Evolutionary conservation across 2,797 vertebrate genomes (phyloP), one percentile per base, ranked within the genome.

Genomic region (Bradypodion pumilum): DNA sequence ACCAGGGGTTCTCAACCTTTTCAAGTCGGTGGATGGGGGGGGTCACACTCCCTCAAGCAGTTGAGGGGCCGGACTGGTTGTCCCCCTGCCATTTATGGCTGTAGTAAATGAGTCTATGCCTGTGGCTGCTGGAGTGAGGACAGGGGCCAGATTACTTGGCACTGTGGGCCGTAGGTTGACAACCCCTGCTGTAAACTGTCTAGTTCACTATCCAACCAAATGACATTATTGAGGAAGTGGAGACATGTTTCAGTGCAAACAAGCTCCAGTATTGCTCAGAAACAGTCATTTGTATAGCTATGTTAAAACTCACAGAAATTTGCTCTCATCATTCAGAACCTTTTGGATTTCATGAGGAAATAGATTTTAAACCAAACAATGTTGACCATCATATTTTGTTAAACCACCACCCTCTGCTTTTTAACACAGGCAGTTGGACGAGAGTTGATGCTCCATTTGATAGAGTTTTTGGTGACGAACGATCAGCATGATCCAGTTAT

Each of bases 391-490:
- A 37, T 42, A 42, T 8, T 83, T 32, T 85, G 44, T 44, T 74
- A 66, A 74, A 72, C 66, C 59, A 84, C 52, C n/a, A 85, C 46
- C 32, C n/a, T 86, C 0, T 9, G 10, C 0, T 88, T 91, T 60
- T 88, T 87, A 68, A 66, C 86, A 29, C 87, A 99, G 98, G 96
- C 96, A 46, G 96, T 99, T 1, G 97, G 98, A 1, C 95, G 98
- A n/a, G 98, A 97, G 85, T 66, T 99, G 62, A 88, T 99, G 83
- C 97, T 99, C 1, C 97, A 98, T 83, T 90, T 99, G 63, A 97
- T 99, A 5, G 95, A 98, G 1, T 93, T 97, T 85, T 95, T 99
- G 77, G 95, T 98, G 72, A 95, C 78, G 25, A 96, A 88, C 88
- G 97, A 98, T 72, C 87, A 93, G 32, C 95, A 13, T 1, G 96